phyloP scores from a whole-genome alignment of 2,797 vertebrate genomes.

The Danio choprae region DNA sequence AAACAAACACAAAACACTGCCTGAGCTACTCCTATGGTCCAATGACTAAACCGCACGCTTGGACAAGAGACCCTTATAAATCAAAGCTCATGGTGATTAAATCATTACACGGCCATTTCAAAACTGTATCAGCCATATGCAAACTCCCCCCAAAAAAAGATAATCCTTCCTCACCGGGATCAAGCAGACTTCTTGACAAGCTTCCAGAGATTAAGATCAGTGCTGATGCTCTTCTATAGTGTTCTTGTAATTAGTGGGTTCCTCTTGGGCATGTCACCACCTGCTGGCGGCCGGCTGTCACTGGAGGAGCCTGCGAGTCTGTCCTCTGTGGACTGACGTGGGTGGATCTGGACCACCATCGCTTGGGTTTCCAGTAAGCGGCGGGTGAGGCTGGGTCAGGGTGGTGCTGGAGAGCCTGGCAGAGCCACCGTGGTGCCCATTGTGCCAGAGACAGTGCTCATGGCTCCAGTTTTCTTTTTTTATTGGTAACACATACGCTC shows the following conservation, averaged over 20 bases:
- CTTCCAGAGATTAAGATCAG: slow-evolving; percentile 29
- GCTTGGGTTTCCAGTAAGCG: slow-evolving; percentile 51
- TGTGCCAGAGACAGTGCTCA: slow-evolving; percentile 18
- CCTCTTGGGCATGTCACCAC: slow-evolving; percentile 81
- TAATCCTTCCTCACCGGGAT: slow-evolving; percentile 36
- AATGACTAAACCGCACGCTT: slow-evolving; percentile 61
- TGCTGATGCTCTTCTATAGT: slow-evolving; percentile 43
- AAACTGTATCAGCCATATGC: slow-evolving; percentile 13
- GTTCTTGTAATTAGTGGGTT: slow-evolving; percentile 77
- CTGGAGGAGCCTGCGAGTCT: slow-evolving; percentile 60
- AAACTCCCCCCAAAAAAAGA: slow-evolving; percentile 20
- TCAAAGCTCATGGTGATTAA: slow-evolving; percentile 57
- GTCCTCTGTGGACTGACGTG: slow-evolving; percentile 48
- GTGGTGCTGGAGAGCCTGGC: slow-evolving; percentile 42
- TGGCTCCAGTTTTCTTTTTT: slow-evolving; percentile 15
- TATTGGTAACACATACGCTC: slow-evolving; percentile 2
- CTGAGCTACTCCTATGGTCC: slow-evolving; percentile 53
- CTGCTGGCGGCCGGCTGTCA: slow-evolving; percentile 78
- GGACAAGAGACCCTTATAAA: slow-evolving; percentile 58
- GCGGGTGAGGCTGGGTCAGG: slow-evolving; percentile 33
- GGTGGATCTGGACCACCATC: slow-evolving; percentile 54
- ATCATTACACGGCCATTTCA: slow-evolving; percentile 53
- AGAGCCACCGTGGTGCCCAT: slow-evolving; percentile 12
- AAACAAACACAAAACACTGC: slow-evolving; percentile 73
- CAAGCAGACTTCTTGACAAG: slow-evolving; percentile 23